A percentile compares a stretch with the other conserved stretches of the same genome.
These are phyloP conservation scores for Macrostomum lignano DNA, from an alignment of 1,140 invertebrate species.

Conservation along the genomic window DNA sequence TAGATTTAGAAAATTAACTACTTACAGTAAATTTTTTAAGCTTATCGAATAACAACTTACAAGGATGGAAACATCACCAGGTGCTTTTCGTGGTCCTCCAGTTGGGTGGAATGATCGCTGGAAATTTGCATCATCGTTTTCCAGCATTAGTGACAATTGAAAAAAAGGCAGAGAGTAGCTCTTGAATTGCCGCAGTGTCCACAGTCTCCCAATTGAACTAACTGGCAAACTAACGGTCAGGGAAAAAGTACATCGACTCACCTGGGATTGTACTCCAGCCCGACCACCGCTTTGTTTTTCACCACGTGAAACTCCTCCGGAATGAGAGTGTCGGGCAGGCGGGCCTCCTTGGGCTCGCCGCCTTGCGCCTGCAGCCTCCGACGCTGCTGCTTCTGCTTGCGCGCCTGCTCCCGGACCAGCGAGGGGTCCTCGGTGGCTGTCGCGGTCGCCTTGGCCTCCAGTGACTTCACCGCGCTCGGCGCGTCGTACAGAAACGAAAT, in stretches of 20 bases:
- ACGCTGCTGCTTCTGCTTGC: neutral
- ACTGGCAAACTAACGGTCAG: neutral
- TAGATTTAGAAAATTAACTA: no score
- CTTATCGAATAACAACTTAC: constrained; percentile 13
- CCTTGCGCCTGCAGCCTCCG: neutral
- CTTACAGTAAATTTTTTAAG: neutral
- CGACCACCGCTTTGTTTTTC: constrained; percentile 23
- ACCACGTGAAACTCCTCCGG: constrained; percentile 27
- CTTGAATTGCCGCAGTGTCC: constrained; percentile 9
- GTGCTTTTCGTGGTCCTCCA: constrained; percentile 24
- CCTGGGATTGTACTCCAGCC: constrained; percentile 13
- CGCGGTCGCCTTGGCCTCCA: constrained; percentile 12
- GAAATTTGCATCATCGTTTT: no score
- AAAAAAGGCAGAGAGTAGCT: no score
- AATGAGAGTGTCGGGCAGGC: constrained; percentile 19
- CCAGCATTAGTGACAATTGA: no score
- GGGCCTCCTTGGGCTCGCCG: neutral
- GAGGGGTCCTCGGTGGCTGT: constrained; percentile 5
- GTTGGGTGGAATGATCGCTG: constrained; percentile 19
- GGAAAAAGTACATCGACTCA: neutral
- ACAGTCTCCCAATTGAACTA: neutral
- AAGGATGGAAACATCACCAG: constrained; percentile 24
- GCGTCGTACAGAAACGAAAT: constrained; percentile 28
- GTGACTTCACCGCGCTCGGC: constrained; percentile 11
- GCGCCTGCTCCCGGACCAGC: neutral